These are phyloP conservation scores for Napeogenes sylphis DNA, from an alignment of 2,888 invertebrate species.

Conservation along the genomic window DNA sequence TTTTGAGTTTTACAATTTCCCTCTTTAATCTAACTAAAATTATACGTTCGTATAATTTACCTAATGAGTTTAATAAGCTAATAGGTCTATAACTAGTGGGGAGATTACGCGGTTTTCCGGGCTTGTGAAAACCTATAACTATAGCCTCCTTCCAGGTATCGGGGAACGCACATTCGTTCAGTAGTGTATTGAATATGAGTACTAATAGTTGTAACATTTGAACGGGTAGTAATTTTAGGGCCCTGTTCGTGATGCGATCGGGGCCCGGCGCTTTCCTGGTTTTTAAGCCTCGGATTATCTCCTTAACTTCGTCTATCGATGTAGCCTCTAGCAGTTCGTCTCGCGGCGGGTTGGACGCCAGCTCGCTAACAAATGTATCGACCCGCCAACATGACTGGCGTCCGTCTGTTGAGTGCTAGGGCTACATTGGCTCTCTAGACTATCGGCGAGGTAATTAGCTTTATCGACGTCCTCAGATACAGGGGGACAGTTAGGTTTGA, in stretches of 20 bases:
- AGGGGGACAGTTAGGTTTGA: not conserved
- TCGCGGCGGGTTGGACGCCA: no score
- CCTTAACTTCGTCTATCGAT: not conserved
- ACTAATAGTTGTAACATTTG: conserved; percentile 5
- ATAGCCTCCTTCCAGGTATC: conserved; percentile 23
- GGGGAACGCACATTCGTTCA: conserved; percentile 13
- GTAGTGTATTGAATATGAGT: conserved; percentile 16
- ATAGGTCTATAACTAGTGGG: conserved; percentile 15
- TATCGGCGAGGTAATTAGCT: conserved; percentile 19
- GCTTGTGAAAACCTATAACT: conserved; percentile 23
- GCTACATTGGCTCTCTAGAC: conserved; percentile 15
- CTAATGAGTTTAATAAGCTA: conserved; percentile 5
- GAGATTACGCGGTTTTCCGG: conserved; percentile 8
- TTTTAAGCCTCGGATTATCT: conserved; percentile 7
- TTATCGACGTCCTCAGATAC: conserved; percentile 6
- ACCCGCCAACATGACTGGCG: conserved; percentile 8
- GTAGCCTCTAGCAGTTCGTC: not conserved
- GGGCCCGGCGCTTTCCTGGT: conserved; percentile 19
- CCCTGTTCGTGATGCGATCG: conserved; percentile 20
- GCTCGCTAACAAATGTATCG: not conserved
- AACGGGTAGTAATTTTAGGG: conserved; percentile 8
- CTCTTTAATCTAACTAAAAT: not conserved
- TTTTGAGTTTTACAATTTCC: not conserved
- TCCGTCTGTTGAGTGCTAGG: conserved; percentile 5
- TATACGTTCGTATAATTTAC: conserved; percentile 11